Percentiles rank a stretch among this genome's conserved stretches.
These are phyloP conservation scores for Microcebus tavaratra DNA, from an alignment of 2,113 vertebrate genomes.

Conservation along the genomic window DNA sequence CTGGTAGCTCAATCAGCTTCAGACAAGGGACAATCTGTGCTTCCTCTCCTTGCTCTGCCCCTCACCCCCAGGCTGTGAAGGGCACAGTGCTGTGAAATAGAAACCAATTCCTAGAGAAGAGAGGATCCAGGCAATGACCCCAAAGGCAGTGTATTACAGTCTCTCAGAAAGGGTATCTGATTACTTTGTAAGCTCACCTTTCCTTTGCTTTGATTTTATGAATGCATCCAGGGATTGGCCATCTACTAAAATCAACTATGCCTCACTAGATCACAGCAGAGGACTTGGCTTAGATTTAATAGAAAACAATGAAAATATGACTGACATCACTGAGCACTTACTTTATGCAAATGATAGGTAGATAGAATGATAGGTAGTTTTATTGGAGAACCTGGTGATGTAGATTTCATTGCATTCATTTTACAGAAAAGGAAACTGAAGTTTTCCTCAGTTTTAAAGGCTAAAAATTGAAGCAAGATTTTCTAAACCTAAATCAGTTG, in stretches of 20 bases:
- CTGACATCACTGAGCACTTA: not conserved
- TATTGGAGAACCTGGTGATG: not conserved
- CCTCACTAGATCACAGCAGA: not conserved
- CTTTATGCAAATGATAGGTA: not conserved
- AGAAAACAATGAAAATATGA: not conserved
- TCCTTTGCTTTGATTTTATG: not conserved
- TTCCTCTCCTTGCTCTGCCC: rapidly evolving
- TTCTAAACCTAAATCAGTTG: not conserved
- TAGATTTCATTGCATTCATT: not conserved
- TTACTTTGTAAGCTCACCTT: not conserved
- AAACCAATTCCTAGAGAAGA: not conserved
- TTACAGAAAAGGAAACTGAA: not conserved
- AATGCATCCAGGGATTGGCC: not conserved
- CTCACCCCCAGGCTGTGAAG: not conserved
- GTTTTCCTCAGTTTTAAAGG: not conserved
- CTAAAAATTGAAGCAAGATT: not conserved
- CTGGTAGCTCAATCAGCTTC: not conserved
- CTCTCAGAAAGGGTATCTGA: not conserved
- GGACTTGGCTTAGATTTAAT: not conserved
- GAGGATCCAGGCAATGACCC: not conserved
- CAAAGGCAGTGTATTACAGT: not conserved
- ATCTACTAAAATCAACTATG: not conserved
- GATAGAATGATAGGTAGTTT: not conserved
- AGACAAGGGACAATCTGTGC: not conserved
- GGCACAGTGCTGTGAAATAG: not conserved